Evolutionary conservation across 1,140 invertebrate genomes (phyloP).

Genomic region (Trichonephila clavipes): DNA sequence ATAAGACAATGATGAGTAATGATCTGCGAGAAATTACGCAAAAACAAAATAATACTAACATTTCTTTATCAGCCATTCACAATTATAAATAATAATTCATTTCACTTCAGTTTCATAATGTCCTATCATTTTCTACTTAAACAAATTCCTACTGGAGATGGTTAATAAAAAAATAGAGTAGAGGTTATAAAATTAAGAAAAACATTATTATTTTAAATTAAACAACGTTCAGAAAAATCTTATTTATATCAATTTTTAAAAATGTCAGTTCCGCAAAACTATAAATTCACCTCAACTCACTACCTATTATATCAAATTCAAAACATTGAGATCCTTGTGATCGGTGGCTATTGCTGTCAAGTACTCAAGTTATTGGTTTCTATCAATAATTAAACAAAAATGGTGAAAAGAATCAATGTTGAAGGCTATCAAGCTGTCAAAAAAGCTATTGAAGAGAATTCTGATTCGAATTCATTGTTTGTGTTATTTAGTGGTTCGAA

Average conservation of each 20-base stretch:
- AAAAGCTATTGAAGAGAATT: constrained; percentile 60
- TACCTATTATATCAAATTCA: constrained; percentile 35
- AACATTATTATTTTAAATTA: no score
- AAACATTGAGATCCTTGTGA: constrained; percentile 18
- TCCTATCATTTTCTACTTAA: neutral
- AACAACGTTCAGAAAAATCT: no score
- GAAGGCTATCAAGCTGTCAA: constrained; percentile 55
- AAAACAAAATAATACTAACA: no score
- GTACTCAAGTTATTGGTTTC: neutral
- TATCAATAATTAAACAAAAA: neutral
- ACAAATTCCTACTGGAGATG: no score
- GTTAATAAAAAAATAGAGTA: no score
- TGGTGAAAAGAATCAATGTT: constrained; percentile 49
- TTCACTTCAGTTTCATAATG: neutral
- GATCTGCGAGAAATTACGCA: no score
- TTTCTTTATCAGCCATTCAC: no score
- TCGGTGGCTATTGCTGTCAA: neutral
- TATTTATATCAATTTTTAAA: no score
- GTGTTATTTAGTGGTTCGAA: constrained; percentile 64
- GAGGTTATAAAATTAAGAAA: no score
- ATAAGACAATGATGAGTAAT: no score
- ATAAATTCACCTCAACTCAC: neutral
- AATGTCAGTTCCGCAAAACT: no score
- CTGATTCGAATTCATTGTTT: constrained; percentile 37
- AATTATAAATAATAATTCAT: neutral